Percentiles rank a stretch among this genome's conserved stretches.
These are phyloP conservation scores for Molorchus minor DNA, from an alignment of 2,888 invertebrate species.

Conservation along the genomic window DNA sequence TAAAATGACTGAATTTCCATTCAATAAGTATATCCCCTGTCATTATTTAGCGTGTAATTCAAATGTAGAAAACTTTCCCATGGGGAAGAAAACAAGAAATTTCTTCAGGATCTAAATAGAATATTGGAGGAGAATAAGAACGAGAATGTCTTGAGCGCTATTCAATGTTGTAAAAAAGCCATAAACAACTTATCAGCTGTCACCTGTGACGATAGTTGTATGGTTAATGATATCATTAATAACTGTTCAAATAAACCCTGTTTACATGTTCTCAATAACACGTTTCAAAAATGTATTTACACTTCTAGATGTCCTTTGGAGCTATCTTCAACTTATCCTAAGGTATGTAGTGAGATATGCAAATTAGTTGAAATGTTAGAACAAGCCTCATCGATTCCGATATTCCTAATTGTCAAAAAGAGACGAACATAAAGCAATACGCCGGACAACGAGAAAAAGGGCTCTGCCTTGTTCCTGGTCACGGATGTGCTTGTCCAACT, in stretches of 20 bases:
- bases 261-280: no score
- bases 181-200: background rate
- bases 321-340: background rate
- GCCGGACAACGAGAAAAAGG: conserved; percentile 1
- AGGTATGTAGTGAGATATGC: conserved; percentile 7
- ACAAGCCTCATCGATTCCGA: background rate
- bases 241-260: no score
- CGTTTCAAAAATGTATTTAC: background rate
- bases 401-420: background rate
- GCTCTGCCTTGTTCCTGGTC: no score
- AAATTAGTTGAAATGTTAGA: conserved; percentile 20
- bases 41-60: background rate
- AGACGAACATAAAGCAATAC: background rate
- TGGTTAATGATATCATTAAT: no score
- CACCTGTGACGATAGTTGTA: background rate
- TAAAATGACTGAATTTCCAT: background rate
- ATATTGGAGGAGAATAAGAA: background rate
- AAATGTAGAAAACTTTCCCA: conserved; percentile 3
- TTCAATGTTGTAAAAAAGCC: conserved; percentile 11
- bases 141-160: background rate
- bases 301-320: background rate
- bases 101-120: background rate
- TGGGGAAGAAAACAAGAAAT: background rate
- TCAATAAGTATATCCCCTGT: background rate
- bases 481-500: no score